phyloP scores from a whole-genome alignment of 2,113 vertebrate genomes.

The Triplophysa dalaica region DNA sequence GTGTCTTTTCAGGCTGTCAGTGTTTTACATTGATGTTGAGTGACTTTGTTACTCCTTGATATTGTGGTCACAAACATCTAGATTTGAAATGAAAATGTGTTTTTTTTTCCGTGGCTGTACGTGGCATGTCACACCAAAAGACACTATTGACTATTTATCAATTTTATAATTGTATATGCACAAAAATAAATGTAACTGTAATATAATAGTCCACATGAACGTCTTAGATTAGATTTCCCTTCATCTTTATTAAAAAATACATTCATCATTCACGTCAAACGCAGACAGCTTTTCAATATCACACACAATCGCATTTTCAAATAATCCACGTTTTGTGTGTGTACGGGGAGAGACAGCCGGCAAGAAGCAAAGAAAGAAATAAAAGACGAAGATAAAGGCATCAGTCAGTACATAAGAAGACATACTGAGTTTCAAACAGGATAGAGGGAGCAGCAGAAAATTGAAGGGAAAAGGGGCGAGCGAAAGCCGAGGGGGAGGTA shows the following conservation, averaged over 20 bases:
- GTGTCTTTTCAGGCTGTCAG: no score
- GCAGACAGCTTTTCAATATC: constrained; percentile 19
- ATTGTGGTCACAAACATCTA: no score
- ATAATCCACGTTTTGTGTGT: not conserved
- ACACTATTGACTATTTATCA: not conserved
- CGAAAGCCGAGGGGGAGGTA: constrained; percentile 51
- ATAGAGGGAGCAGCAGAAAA: constrained; percentile 40
- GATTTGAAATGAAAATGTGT: no score
- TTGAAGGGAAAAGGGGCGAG: constrained; percentile 44
- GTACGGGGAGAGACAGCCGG: not conserved
- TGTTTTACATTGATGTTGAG: no score
- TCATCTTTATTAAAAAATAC: constrained; percentile 5
- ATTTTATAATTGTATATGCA: not conserved
- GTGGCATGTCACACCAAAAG: not conserved
- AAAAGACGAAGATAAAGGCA: constrained; percentile 11
- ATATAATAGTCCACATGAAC: not conserved
- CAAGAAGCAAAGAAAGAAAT: constrained; percentile 17
- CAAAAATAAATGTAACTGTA: not conserved
- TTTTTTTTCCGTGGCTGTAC: not conserved
- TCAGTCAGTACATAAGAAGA: constrained; percentile 34
- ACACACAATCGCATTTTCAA: constrained; percentile 15
- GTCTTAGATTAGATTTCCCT: not conserved
- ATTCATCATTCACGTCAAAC: constrained; percentile 1
- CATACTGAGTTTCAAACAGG: constrained; percentile 53
- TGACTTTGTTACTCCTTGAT: no score